Conservation (phyloP, 2,113 vertebrate species). For the Synchiropus splendidus region DNA sequence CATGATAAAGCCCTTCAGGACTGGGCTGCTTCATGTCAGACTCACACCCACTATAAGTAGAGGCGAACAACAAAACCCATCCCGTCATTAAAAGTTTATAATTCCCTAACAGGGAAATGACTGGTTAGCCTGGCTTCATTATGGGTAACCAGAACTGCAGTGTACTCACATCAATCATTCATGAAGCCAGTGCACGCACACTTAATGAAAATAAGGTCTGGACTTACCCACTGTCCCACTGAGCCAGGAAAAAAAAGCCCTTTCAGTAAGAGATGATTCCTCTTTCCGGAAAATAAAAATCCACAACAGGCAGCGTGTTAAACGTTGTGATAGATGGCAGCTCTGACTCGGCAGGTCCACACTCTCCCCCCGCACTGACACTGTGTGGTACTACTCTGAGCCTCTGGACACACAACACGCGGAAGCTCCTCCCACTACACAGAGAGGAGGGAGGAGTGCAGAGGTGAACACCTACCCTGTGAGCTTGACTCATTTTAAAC, state of each 20-base stretch:
- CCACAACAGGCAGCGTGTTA: slow-evolving; percentile 23
- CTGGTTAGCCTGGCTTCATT: slow-evolving; percentile 16
- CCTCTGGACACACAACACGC: slow-evolving; percentile 5
- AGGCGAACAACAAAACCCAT: slow-evolving; percentile 31
- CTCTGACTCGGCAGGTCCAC: slow-evolving; percentile 31
- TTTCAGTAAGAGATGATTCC: slow-evolving; percentile 15
- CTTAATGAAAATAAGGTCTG: slow-evolving; percentile 44
- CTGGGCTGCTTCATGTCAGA: slow-evolving; percentile 38
- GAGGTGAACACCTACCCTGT: neutral
- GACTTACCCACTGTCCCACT: slow-evolving; percentile 45
- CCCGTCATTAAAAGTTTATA: slow-evolving; percentile 17
- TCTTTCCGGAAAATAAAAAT: slow-evolving; percentile 27
- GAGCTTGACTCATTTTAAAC: slow-evolving; percentile 8
- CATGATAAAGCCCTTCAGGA: slow-evolving; percentile 47
- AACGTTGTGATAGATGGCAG: slow-evolving; percentile 30
- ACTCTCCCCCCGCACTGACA: slow-evolving; percentile 42
- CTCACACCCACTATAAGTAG: slow-evolving; percentile 38
- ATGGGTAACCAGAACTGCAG: slow-evolving; percentile 41
- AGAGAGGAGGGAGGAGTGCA: slow-evolving; percentile 3
- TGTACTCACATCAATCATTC: slow-evolving; percentile 49
- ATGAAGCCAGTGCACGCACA: slow-evolving; percentile 30
- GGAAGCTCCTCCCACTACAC: slow-evolving; percentile 47
- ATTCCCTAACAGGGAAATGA: slow-evolving; percentile 13
- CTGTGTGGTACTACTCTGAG: slow-evolving; percentile 31
- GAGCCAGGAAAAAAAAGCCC: slow-evolving; percentile 20